phyloP scores from a whole-genome alignment of 2,888 invertebrate genomes.

The Sthenelais limicola region DNA sequence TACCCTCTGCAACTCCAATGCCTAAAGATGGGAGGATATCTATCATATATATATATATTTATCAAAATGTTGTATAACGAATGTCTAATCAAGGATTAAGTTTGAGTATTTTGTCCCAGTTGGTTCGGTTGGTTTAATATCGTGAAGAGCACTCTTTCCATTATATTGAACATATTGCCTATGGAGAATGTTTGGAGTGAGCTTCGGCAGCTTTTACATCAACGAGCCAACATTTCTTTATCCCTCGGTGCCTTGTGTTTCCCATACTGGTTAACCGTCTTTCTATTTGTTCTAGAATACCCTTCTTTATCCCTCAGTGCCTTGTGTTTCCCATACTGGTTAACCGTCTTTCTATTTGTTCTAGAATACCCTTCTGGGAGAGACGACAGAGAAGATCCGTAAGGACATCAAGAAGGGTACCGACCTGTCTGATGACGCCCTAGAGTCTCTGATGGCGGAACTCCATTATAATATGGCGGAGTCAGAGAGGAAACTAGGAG shows the following conservation, averaged over 20 bases:
- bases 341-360: constrained; percentile 28
- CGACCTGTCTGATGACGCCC: constrained; percentile 63
- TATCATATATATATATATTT: no score
- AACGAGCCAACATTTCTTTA: not conserved
- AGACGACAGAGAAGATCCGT: constrained; percentile 59
- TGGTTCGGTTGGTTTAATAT: no score
- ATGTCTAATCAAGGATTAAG: no score
- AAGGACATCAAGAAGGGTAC: constrained; percentile 58
- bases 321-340: not conserved
- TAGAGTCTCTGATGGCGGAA: constrained; percentile 48
- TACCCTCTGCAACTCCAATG: no score
- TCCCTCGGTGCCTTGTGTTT: not conserved
- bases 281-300: not conserved
- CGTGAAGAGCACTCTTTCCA: no score
- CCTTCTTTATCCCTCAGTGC: not conserved
- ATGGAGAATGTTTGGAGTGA: no score
- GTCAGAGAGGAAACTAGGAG: constrained; percentile 42
- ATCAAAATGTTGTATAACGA: no score
- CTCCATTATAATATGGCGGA: constrained; percentile 29
- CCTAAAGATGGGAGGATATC: no score
- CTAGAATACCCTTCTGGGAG: constrained; percentile 58
- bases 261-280: not conserved
- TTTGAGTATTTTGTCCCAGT: no score
- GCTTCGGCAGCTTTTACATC: no score
- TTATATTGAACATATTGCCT: no score